These are phyloP conservation scores for Forficula auricularia DNA, from an alignment of 1,140 invertebrate species.

Conservation along the genomic window DNA sequence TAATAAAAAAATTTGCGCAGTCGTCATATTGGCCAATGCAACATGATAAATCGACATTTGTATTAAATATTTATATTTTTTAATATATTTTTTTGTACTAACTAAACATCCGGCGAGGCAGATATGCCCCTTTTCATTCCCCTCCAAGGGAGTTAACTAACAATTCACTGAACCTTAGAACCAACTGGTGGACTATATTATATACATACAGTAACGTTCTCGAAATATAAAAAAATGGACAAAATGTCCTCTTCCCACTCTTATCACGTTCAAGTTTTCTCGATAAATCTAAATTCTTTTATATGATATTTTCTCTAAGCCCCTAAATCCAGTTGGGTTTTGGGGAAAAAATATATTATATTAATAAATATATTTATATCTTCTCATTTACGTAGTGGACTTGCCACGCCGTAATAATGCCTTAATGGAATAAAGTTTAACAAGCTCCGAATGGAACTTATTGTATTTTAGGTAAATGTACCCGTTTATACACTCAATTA, in stretches of 20 bases:
- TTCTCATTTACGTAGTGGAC: conserved; percentile 10
- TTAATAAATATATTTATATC: conserved; percentile 9
- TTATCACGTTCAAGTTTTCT: conserved; percentile 27
- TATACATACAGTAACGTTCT: neutral
- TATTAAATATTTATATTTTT: conserved; percentile 20
- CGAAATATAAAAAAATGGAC: neutral
- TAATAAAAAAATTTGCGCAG: too few relatives aligned
- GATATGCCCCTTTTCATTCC: neutral
- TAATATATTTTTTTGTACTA: conserved; percentile 22
- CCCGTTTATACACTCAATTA: conserved; percentile 1
- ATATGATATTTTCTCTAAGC: conserved; percentile 6
- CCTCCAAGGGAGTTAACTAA: conserved; percentile 1
- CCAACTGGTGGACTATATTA: neutral
- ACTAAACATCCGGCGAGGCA: conserved; percentile 19
- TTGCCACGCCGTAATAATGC: too few relatives aligned
- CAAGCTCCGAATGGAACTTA: neutral
- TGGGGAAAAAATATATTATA: conserved; percentile 5
- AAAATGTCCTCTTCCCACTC: conserved; percentile 25
- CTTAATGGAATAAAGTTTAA: too few relatives aligned
- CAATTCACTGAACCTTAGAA: neutral
- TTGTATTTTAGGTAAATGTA: neutral
- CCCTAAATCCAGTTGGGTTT: conserved; percentile 11
- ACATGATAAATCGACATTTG: conserved; percentile 18
- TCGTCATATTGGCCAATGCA: too few relatives aligned
- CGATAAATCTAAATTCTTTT: too few relatives aligned